Evolutionary conservation across 2,888 invertebrate genomes (phyloP), one percentile per base, ranked within the genome.

Genomic region (Cephus pulcher): DNA sequence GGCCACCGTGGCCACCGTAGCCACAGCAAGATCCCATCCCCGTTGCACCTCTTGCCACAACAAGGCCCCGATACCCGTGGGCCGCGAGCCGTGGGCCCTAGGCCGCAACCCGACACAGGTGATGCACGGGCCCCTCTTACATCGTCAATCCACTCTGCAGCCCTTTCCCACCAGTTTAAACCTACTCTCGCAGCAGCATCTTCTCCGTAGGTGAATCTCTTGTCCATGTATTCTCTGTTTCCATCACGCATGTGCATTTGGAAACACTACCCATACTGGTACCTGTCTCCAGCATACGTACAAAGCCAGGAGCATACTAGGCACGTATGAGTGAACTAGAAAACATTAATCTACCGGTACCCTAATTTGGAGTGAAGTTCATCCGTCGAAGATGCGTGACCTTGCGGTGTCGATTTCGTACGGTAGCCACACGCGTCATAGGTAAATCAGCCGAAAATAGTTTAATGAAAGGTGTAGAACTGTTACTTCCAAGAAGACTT

Each of bases 41-140:
- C 34, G 33, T 34, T 78, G 83, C 80, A 77, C 84, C 80, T 81
- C 79, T 79, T 80, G 79, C 82, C 81, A 81, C 82, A 81, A 84
- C 83, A 85, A 83, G 82, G 83, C 86, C 83, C 86, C 87, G 86
- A 87, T 87, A 88, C 83, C 85, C 86, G 86, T 86, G 85, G 78
- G 35, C 77, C 69, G 56, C 56, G 78, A 85, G 84, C 56, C 56
- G 9, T 56, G 56, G 56, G 56, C 23, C 56, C 56, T 56, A 23
- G 56, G 56, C 56, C 56, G 56, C 56, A 56, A n/a, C 71, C 82
- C 86, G 86, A 88, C 88, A 87, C 87, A 87, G 87, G 87, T 88
- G 88, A 88, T 88, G 85, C 87, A 87, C 87, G 84, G 86, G 84
- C 82, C 84, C 84, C 82, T 71, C 85, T 87, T 85, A 87, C 88